Conservation (phyloP, 2,797 vertebrate genomes). For the Mus minutoides region DNA sequence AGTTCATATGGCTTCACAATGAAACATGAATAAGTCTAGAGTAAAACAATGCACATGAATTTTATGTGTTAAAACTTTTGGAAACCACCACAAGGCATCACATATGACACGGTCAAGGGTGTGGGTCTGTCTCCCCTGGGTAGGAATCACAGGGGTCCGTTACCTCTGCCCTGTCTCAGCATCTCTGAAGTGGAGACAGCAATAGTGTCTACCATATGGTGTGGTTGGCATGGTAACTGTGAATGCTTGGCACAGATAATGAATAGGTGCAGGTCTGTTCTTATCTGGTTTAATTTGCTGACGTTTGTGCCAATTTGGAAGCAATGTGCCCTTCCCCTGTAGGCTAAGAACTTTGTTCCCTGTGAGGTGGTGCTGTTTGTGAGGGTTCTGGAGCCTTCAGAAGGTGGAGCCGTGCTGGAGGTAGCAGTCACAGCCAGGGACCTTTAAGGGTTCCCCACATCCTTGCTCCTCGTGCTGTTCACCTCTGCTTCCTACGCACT, state of each 20-base stretch:
- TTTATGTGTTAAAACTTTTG: neutral
- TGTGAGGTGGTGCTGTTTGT: neutral
- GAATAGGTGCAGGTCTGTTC: neutral
- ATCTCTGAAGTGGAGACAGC: neutral
- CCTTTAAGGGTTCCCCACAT: neutral
- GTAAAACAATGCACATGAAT: neutral
- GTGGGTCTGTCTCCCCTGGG: neutral
- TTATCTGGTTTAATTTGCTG: neutral
- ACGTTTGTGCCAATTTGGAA: neutral
- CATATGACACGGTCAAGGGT: neutral
- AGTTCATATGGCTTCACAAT: neutral
- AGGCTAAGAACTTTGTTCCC: neutral
- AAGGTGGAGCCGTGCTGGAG: neutral
- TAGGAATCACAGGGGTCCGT: neutral
- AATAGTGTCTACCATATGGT: neutral
- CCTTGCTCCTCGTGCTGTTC: neutral
- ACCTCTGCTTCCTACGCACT: neutral
- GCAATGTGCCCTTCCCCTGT: neutral
- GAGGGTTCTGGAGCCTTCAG: neutral
- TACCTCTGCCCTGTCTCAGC: neutral
- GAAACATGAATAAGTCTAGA: neutral
- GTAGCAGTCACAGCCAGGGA: neutral
- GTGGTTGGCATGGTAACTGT: no score
- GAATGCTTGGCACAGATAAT: neutral
- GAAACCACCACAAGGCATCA: neutral